Percentiles rank a stretch among this genome's conserved stretches.
Conservation (phyloP, 2,797 vertebrate species). For the Myotis vivesi region DNA sequence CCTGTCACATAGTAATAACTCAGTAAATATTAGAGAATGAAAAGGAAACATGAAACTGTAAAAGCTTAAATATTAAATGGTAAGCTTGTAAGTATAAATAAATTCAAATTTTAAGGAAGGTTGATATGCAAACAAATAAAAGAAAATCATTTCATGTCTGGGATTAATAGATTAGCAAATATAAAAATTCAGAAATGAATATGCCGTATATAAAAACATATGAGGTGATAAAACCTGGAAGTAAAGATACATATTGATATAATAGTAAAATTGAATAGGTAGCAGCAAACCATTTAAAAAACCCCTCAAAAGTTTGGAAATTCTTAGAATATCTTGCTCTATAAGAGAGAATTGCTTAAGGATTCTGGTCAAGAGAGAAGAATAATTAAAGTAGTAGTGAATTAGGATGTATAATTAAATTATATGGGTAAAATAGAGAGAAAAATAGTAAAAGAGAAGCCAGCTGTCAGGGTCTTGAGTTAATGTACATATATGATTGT, state of each 20-base stretch:
- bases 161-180: neutral
- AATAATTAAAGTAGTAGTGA: neutral
- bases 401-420: neutral
- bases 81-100: neutral
- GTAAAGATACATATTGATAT: neutral
- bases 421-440: neutral
- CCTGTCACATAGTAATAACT: neutral
- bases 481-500: rapidly evolving
- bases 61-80: neutral
- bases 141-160: neutral
- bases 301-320: neutral
- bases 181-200: neutral
- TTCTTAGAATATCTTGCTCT: neutral
- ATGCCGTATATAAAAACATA: neutral
- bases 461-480: neutral
- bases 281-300: neutral
- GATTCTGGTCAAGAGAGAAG: neutral
- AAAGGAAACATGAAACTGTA: neutral
- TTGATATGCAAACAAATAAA: neutral
- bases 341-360: neutral
- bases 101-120: neutral
- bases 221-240: neutral
- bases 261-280: neutral
- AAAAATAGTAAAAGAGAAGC: neutral
- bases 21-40: neutral